Percentiles rank a stretch among this genome's conserved stretches.
Evolutionary conservation across 2,888 invertebrate species (phyloP).

Genomic region (Rhagium mordax): DNA sequence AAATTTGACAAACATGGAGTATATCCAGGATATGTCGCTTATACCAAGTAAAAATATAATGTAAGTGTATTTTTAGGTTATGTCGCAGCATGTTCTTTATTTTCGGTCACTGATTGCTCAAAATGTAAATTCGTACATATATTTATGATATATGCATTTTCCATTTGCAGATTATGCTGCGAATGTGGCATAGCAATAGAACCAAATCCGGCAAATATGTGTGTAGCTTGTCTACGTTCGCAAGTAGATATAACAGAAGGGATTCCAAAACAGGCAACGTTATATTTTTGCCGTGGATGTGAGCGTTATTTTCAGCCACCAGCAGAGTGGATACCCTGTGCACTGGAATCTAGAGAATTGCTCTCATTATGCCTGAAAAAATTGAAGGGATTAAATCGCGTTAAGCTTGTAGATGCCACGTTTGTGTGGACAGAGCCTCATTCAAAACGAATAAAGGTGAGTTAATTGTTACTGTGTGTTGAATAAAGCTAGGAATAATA

Average conservation of each 20-base stretch:
- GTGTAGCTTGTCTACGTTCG: constrained; percentile 92
- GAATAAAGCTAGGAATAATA: too few relatives aligned
- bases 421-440: constrained; percentile 99
- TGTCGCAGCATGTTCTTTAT: neutral
- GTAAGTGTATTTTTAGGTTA: constrained; percentile 23
- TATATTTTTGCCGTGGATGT: constrained; percentile 94
- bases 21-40: constrained; percentile 9
- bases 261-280: constrained; percentile 92
- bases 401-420: constrained; percentile 94
- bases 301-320: constrained; percentile 97
- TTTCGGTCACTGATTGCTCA: neutral
- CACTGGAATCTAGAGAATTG: constrained; percentile 93
- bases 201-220: constrained; percentile 98
- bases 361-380: constrained; percentile 93
- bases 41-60: constrained; percentile 24
- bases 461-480: neutral
- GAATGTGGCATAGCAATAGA: constrained; percentile 94
- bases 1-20: constrained; percentile 29
- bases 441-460: constrained; percentile 95
- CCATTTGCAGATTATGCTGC: constrained; percentile 84
- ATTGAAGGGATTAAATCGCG: constrained; percentile 89
- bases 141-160: neutral
- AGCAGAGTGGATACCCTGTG: constrained; percentile 87
- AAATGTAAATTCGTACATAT: neutral
- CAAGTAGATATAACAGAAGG: constrained; percentile 96